Conservation (phyloP, 2,113 vertebrate species). For the Neodon shergylaensis region DNA sequence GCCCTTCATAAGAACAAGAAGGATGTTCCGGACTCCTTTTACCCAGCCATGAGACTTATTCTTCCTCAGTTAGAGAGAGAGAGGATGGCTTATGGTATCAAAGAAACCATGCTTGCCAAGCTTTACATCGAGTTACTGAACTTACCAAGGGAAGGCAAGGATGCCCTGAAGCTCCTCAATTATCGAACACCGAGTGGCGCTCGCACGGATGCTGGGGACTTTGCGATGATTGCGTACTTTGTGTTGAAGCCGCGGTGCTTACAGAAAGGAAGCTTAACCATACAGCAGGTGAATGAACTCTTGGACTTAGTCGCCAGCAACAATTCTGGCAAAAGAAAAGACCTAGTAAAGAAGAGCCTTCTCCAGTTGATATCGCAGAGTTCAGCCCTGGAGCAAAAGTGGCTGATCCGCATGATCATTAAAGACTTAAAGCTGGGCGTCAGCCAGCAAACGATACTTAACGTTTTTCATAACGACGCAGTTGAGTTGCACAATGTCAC, state of each 20-base stretch:
- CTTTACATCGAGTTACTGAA: slow-evolving; percentile 96
- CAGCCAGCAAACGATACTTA: slow-evolving; percentile 93
- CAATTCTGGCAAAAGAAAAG: slow-evolving; percentile 91
- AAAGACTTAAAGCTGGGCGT: slow-evolving; percentile 97
- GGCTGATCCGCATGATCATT: slow-evolving; percentile 98
- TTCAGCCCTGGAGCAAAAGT: slow-evolving; percentile 97
- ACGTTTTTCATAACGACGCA: slow-evolving; percentile 93
- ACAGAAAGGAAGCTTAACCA: slow-evolving; percentile 89
- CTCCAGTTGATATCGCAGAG: slow-evolving; percentile 94
- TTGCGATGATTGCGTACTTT: slow-evolving; percentile 94
- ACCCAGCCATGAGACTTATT: slow-evolving; percentile 96
- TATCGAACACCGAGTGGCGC: slow-evolving; percentile 91
- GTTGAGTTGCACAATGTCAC: slow-evolving; percentile 93
- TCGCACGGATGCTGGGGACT: slow-evolving; percentile 94
- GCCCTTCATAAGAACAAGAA: slow-evolving; percentile 92
- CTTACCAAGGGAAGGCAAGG: slow-evolving; percentile 94
- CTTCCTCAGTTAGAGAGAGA: slow-evolving; percentile 95
- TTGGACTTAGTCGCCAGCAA: slow-evolving; percentile 92
- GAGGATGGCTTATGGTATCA: slow-evolving; percentile 97
- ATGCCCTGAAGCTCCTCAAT: slow-evolving; percentile 94
- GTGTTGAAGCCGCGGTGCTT: slow-evolving; percentile 94
- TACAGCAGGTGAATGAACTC: slow-evolving; percentile 95
- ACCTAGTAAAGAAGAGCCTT: slow-evolving; percentile 92
- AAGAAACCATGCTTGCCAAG: slow-evolving; percentile 97
- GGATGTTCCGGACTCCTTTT: slow-evolving; percentile 94